Conservation (phyloP, 1,140 invertebrate species). For the Neodiprion fabricii region DNA sequence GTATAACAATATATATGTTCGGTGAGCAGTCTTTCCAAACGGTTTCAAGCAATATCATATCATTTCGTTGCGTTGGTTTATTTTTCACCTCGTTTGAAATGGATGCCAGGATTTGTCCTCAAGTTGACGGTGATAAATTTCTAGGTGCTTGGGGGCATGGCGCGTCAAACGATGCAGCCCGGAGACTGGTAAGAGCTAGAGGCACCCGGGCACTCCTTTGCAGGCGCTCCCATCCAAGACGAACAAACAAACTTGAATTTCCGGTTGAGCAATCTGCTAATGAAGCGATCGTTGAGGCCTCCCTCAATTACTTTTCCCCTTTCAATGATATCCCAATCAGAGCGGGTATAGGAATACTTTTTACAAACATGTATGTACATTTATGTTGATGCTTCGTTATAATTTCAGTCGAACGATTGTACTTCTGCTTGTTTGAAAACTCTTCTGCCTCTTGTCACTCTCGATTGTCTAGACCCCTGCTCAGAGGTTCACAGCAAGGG, state of each 20-base stretch:
- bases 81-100: not conserved
- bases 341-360: not conserved
- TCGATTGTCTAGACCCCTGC: not conserved
- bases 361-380: not conserved
- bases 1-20: too few species aligned
- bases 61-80: not conserved
- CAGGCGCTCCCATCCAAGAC: conserved; percentile 16
- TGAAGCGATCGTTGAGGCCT: not conserved
- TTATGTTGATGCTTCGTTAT: not conserved
- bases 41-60: too few species aligned
- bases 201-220: conserved; percentile 22
- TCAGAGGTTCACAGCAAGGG: too few species aligned
- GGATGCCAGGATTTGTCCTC: not conserved
- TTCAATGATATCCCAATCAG: not conserved
- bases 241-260: conserved; percentile 27
- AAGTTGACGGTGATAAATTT: conserved; percentile 9
- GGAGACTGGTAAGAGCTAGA: conserved; percentile 17
- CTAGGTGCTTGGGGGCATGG: conserved; percentile 14
- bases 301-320: not conserved
- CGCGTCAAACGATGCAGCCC: not conserved
- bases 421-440: not conserved
- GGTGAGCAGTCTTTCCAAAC: too few species aligned
- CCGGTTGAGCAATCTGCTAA: conserved; percentile 14
- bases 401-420: not conserved
- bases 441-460: conserved; percentile 6